These are phyloP conservation scores for Stylophora pistillata DNA, from an alignment of 64 coral and sea anemone species.

Conservation along the genomic window DNA sequence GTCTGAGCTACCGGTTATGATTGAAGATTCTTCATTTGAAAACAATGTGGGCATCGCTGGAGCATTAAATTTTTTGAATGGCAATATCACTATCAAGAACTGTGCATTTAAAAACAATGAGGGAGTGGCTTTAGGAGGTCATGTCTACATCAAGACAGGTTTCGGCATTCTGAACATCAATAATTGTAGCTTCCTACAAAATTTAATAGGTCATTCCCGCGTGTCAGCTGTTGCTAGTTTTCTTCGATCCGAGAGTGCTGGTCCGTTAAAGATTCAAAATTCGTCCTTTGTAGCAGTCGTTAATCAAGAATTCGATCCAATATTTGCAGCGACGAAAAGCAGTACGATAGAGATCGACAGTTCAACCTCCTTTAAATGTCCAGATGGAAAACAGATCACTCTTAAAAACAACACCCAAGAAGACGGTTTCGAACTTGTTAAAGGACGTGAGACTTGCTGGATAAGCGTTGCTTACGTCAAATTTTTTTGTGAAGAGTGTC, in stretches of 20 bases:
- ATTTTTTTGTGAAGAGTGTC: conserved; percentile 40
- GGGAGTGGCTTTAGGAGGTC: background rate
- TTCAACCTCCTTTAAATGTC: background rate
- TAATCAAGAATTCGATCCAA: background rate
- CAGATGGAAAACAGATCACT: background rate
- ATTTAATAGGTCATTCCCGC: background rate
- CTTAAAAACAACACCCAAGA: background rate
- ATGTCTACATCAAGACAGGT: conserved; percentile 13
- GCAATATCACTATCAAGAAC: conserved; percentile 4
- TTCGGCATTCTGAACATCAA: conserved; percentile 9
- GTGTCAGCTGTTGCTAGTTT: background rate
- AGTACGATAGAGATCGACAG: conserved; percentile 5
- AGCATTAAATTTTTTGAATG: conserved; percentile 13
- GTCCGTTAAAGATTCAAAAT: conserved; percentile 1
- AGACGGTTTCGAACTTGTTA: background rate
- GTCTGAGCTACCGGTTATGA: background rate
- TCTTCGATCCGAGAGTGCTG: background rate
- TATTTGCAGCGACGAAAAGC: conserved; percentile 2
- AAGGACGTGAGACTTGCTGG: background rate
- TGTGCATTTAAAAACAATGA: conserved; percentile 42
- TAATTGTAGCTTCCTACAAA: conserved; percentile 22
- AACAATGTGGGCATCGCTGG: background rate
- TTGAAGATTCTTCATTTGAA: background rate
- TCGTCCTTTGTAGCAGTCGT: conserved; percentile 35
- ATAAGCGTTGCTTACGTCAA: conserved; percentile 8